A percentile compares a stretch with the other conserved stretches of the same genome.
These are phyloP conservation scores for Sturnus vulgaris DNA, from an alignment of 2,113 vertebrate genomes.

Conservation along the genomic window DNA sequence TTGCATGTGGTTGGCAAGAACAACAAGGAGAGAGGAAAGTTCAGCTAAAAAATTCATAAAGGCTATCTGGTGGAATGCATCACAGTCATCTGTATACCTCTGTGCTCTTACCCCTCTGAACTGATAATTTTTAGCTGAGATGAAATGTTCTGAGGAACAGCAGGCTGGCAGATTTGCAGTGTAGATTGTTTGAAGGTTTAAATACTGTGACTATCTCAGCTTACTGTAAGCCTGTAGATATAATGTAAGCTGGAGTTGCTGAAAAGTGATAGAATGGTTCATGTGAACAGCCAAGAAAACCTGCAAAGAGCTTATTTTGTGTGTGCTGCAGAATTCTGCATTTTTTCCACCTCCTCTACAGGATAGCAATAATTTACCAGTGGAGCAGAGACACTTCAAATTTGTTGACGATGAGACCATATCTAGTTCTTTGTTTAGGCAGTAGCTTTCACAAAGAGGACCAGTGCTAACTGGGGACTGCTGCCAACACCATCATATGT, in stretches of 20 bases:
- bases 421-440: constrained; percentile 9
- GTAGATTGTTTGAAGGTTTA: constrained; percentile 47
- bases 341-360: background rate
- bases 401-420: background rate
- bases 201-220: constrained; percentile 60
- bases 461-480: background rate
- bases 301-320: constrained; percentile 17
- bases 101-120: background rate
- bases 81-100: constrained; percentile 9
- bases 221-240: constrained; percentile 24
- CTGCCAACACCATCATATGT: constrained; percentile 40
- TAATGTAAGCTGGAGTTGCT: constrained; percentile 15
- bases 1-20: constrained; percentile 51
- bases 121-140: constrained; percentile 34
- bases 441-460: background rate
- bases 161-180: constrained; percentile 46
- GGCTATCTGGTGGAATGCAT: constrained; percentile 30
- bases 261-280: constrained; percentile 32
- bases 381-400: background rate
- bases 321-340: background rate
- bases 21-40: constrained; percentile 42
- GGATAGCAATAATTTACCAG: background rate
- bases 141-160: constrained; percentile 24
- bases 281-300: background rate
- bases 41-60: constrained; percentile 50